Evolutionary conservation across 2,888 invertebrate species (phyloP).

Genomic region (Hypomecis punctinalis): DNA sequence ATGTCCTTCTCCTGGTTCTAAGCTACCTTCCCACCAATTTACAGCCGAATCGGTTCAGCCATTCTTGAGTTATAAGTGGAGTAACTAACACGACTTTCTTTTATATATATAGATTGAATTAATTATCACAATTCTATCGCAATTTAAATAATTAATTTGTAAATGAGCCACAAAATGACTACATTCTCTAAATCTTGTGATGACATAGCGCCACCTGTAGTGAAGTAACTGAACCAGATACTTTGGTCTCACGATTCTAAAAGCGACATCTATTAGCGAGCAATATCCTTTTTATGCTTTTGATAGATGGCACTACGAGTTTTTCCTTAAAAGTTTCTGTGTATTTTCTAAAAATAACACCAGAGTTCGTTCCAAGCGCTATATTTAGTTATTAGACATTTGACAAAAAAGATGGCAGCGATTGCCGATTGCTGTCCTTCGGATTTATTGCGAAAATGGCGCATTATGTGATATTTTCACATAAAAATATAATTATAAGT

Average conservation of each 20-base stretch:
- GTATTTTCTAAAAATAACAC: constrained; percentile 84
- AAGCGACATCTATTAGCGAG: constrained; percentile 54
- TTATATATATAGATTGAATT: too few relatives aligned
- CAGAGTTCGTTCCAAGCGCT: constrained; percentile 84
- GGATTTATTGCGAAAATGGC: constrained; percentile 83
- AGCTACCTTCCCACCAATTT: too few relatives aligned
- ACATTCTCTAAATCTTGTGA: too few relatives aligned
- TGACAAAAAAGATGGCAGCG: constrained; percentile 86
- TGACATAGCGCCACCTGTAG: constrained; percentile 6
- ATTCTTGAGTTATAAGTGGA: too few relatives aligned
- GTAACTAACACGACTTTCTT: too few relatives aligned
- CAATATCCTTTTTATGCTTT: background rate
- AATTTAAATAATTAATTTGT: too few relatives aligned
- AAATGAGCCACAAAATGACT: too few relatives aligned
- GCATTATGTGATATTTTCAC: constrained; percentile 83
- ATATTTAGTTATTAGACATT: constrained; percentile 85
- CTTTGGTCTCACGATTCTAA: background rate
- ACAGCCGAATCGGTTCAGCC: too few relatives aligned
- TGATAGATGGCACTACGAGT: constrained; percentile 64
- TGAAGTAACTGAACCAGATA: background rate
- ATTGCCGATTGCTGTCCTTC: constrained; percentile 81
- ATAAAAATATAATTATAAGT: constrained; percentile 77
- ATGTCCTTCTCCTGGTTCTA: too few relatives aligned
- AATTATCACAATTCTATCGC: too few relatives aligned
- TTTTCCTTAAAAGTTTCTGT: constrained; percentile 52